phyloP scores from a whole-genome alignment of 2,888 invertebrate species.

The Resseliella maxima region DNA sequence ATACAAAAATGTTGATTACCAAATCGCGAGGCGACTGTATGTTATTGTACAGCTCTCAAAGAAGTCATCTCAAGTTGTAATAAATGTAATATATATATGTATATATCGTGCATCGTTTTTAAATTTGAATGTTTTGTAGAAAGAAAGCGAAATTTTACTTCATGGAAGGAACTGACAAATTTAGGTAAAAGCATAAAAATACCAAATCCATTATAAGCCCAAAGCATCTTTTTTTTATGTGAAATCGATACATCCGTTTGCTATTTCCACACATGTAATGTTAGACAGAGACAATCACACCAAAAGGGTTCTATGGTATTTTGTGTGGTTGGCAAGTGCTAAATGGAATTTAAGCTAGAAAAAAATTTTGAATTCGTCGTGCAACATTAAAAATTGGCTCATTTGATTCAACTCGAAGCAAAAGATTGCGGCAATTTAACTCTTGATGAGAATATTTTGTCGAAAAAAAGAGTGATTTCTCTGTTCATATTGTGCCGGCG shows the following conservation, averaged over 20 bases:
- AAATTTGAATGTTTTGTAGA: background rate
- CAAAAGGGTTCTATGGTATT: constrained; percentile 7
- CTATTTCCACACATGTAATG: constrained; percentile 11
- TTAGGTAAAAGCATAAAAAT: background rate
- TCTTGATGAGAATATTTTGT: background rate
- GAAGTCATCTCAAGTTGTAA: too few species aligned
- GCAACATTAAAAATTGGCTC: background rate
- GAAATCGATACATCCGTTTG: constrained; percentile 36
- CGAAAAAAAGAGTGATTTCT: background rate
- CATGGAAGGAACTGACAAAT: background rate
- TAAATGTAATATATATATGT: background rate
- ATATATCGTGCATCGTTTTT: background rate
- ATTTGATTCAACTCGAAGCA: background rate
- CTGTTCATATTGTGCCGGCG: constrained; percentile 2
- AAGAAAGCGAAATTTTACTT: constrained; percentile 3
- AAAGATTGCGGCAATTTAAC: background rate
- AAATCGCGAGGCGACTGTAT: background rate
- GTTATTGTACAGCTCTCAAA: too few species aligned
- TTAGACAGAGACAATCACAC: background rate
- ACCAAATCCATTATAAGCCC: background rate
- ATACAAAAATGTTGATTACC: constrained; percentile 3
- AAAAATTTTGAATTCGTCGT: constrained; percentile 45
- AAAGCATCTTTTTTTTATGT: background rate
- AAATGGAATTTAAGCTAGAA: background rate
- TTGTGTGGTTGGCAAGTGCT: constrained; percentile 1